These are phyloP conservation scores for Hirtodrosophila alboralis DNA, from an alignment of 2,888 invertebrate species.

Conservation along the genomic window DNA sequence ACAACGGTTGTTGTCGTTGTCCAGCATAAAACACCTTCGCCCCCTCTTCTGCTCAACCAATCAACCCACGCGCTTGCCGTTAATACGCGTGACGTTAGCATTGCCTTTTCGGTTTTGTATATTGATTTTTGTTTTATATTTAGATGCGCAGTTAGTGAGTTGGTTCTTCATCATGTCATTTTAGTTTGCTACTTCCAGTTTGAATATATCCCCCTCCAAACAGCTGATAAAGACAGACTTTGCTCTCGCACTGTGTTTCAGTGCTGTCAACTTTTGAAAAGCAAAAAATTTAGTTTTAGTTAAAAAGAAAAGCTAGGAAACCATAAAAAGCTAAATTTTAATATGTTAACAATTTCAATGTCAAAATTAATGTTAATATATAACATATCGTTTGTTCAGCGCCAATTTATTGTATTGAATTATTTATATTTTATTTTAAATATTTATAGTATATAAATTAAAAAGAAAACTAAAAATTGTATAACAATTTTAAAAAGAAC, in stretches of 20 bases:
- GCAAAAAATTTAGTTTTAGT: too few relatives aligned
- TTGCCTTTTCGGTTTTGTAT: constrained; percentile 38
- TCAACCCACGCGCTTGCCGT: constrained; percentile 57
- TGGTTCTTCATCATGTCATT: constrained; percentile 17
- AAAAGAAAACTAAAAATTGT: too few relatives aligned
- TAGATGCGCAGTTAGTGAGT: constrained; percentile 67
- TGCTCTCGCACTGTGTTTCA: constrained; percentile 3
- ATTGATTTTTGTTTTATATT: constrained; percentile 72
- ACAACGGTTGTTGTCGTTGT: constrained; percentile 70
- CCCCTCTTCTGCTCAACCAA: constrained; percentile 6
- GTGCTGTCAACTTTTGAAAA: too few relatives aligned
- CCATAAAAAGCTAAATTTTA: too few relatives aligned
- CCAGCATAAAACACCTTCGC: constrained; percentile 26
- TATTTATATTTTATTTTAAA: too few relatives aligned
- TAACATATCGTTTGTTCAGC: too few relatives aligned
- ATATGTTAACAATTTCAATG: too few relatives aligned
- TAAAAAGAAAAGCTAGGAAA: too few relatives aligned
- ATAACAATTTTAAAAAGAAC: too few relatives aligned
- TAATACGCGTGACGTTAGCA: constrained; percentile 66
- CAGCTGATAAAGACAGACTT: constrained; percentile 64
- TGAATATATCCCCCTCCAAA: constrained; percentile 26
- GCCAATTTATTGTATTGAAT: too few relatives aligned
- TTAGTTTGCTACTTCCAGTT: constrained; percentile 13
- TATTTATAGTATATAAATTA: too few relatives aligned
- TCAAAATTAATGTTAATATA: too few relatives aligned